Evolutionary conservation across 2,113 vertebrate species (phyloP), one percentile per base, ranked within the genome.

Genomic region (Mustela nigripes): DNA sequence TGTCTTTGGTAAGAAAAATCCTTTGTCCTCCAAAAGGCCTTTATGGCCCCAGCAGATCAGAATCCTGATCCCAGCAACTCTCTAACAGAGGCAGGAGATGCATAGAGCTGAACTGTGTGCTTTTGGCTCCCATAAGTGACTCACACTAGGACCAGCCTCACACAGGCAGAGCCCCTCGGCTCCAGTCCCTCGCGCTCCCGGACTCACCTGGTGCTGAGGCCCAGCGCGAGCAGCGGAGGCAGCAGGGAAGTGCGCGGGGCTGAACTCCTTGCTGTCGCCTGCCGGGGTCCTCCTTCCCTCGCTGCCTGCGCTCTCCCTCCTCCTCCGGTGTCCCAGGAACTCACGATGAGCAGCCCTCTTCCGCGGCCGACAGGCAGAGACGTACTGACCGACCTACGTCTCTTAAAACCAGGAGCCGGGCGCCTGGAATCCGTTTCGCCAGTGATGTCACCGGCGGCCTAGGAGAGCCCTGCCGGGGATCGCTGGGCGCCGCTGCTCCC

Each of bases 171-270:
- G 2, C 28, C 73, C 69, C 26, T 53, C 28, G 1, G 0, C 22
- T 81, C n/a, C 4, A 45, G n/a, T 96, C 73, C 39, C 76, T 56
- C 0, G 81, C n/a, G 89, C 28, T 53, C 33, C 56, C 12, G 81
- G 86, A 97, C 98, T 98, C 98, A 98, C 98, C 98, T 98, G 78
- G 97, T 0, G 63, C 97, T 95, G 60, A 97, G 42, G 80, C 96
- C 76, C 95, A 98, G 93, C 0, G 91, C 78, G 18, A 95, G 91
- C 2, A 98, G 63, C 2, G 98, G 93, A 60, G 94, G 79, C 82
- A 98, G 96, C 80, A 98, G 74, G 74, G 95, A 96, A 98, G n/a
- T 4, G 98, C 36, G 67, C 96, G 1, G 89, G 76, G 89, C 97
- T 4, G 78, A 97, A 96, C 98, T 96, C 98, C 98, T 98, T 98